phyloP scores from a whole-genome alignment of 2,113 vertebrate species.

The Phocoena phocoena region DNA sequence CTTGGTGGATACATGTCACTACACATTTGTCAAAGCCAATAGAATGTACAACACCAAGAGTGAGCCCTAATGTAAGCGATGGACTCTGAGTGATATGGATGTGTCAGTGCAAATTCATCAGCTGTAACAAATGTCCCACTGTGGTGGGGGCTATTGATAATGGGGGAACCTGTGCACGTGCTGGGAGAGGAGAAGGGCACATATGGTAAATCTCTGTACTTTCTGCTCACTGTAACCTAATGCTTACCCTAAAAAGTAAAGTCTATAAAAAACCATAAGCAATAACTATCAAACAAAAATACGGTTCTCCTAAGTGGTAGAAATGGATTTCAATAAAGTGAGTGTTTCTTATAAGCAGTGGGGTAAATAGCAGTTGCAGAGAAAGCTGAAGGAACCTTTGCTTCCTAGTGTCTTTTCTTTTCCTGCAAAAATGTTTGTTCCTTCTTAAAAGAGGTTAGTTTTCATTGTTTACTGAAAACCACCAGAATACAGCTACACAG shows the following conservation, averaged over 20 bases:
- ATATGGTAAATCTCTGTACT: neutral
- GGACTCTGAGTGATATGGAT: neutral
- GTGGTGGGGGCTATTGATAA: neutral
- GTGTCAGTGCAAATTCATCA: accelerated
- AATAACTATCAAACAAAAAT: neutral
- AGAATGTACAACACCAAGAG: neutral
- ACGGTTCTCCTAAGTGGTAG: neutral
- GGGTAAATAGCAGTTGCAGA: accelerated
- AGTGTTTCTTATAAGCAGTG: neutral
- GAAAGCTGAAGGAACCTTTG: accelerated
- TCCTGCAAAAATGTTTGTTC: neutral
- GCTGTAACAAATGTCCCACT: neutral
- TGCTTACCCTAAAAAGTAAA: neutral
- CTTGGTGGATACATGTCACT: neutral
- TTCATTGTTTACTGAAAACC: neutral
- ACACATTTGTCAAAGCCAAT: neutral
- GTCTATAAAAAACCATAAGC: neutral
- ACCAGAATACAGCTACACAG: neutral
- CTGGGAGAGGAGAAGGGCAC: neutral
- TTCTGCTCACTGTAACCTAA: neutral
- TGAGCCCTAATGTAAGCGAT: neutral
- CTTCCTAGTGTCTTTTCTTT: neutral
- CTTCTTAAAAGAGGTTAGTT: neutral
- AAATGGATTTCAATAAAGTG: neutral
- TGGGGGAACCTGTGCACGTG: neutral